These are phyloP conservation scores for Danaus plexippus DNA, from an alignment of 1,140 invertebrate species.

Conservation along the genomic window DNA sequence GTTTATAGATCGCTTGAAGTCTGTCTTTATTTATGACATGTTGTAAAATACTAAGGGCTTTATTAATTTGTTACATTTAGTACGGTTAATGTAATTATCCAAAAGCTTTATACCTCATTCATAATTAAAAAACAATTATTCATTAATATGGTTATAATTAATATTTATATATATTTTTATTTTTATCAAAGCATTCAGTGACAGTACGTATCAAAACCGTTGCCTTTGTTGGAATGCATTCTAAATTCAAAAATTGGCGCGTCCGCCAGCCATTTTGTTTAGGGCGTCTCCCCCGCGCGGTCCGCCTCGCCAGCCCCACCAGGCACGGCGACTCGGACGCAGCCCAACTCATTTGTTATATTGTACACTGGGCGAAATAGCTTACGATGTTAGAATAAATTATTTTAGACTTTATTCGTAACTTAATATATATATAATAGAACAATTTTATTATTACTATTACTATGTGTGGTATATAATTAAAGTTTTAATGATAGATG, in stretches of 20 bases:
- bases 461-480: neutral
- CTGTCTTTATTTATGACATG: constrained; percentile 50
- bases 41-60: constrained; percentile 6
- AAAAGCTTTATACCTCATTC: constrained; percentile 4
- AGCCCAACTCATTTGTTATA: constrained; percentile 70
- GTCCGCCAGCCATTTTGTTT: constrained; percentile 68
- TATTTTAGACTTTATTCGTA: constrained; percentile 6
- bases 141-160: constrained; percentile 1
- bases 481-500: neutral
- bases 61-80: constrained; percentile 17
- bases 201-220: neutral
- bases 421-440: neutral
- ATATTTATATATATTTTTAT: neutral
- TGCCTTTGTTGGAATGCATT: constrained; percentile 7
- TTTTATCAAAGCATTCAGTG: too few relatives aligned
- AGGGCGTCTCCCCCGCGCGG: constrained; percentile 50
- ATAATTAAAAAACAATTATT: neutral
- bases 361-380: constrained; percentile 51
- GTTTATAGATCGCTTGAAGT: constrained; percentile 55
- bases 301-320: constrained; percentile 51
- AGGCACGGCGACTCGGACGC: constrained; percentile 62
- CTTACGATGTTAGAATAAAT: constrained; percentile 19
- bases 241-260: constrained; percentile 65
- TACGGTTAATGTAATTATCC: constrained; percentile 13
- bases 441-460: neutral